Evolutionary conservation across 2,113 vertebrate genomes (phyloP).

Genomic region (Electrona antarctica): DNA sequence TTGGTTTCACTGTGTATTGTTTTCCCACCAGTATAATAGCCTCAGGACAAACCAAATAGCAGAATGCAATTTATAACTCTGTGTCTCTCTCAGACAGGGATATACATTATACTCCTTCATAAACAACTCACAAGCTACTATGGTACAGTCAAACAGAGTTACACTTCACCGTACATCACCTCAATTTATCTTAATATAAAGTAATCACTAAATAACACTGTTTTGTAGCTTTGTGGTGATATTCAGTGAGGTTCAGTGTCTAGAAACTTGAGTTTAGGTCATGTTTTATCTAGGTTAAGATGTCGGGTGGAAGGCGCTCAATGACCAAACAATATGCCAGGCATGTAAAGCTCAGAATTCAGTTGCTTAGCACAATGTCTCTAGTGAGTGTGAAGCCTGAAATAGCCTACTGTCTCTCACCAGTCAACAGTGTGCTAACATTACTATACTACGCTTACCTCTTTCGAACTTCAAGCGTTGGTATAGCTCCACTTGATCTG

Average conservation of each 20-base stretch:
- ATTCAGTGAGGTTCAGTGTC: too few relatives aligned
- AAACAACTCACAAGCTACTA: too few relatives aligned
- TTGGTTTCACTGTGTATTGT: constrained; percentile 26
- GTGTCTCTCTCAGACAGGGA: neutral
- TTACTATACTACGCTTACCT: constrained; percentile 76
- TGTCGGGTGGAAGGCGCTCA: neutral
- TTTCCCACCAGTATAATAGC: constrained; percentile 23
- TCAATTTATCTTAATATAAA: too few relatives aligned
- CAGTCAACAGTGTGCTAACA: constrained; percentile 9
- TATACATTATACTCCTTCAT: too few relatives aligned
- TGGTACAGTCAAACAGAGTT: too few relatives aligned
- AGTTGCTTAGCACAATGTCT: constrained; percentile 14
- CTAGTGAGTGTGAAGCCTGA: constrained; percentile 37
- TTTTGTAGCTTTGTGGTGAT: too few relatives aligned
- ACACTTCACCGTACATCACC: too few relatives aligned
- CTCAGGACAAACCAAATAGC: constrained; percentile 27
- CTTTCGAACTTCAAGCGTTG: constrained; percentile 91
- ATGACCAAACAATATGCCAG: constrained; percentile 19
- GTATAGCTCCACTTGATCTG: constrained; percentile 87
- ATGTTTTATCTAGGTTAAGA: too few relatives aligned
- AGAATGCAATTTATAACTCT: constrained; percentile 36
- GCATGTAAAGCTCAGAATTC: constrained; percentile 34
- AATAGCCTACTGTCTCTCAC: constrained; percentile 32
- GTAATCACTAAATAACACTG: too few relatives aligned
- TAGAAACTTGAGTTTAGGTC: too few relatives aligned